Evolutionary conservation across 2,113 vertebrate genomes (phyloP).

Genomic region (Hippopotamus amphibius): DNA sequence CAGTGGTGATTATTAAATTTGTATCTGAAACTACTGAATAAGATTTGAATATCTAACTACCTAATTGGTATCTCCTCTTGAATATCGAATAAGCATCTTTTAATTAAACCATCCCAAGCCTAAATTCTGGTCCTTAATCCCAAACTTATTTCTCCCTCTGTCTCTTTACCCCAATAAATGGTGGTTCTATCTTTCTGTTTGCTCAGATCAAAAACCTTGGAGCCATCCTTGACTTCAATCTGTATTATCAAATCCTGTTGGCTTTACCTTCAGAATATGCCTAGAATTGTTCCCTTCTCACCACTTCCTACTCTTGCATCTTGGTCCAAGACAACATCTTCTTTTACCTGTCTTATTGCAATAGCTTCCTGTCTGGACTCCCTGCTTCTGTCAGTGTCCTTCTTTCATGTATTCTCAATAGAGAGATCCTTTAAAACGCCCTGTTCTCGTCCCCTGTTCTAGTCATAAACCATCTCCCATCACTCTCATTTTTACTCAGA

Average conservation of each 20-base stretch:
- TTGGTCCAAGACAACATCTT: background rate
- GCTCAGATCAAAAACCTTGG: background rate
- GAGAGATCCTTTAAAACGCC: conserved; percentile 7
- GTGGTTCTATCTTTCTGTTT: background rate
- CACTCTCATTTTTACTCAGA: background rate
- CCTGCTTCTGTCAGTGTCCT: background rate
- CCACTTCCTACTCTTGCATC: background rate
- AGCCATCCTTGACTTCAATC: background rate
- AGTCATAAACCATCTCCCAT: background rate
- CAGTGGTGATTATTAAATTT: background rate
- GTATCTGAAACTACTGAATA: background rate
- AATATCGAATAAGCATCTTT: background rate
- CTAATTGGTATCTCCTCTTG: background rate
- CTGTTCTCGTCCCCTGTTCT: background rate
- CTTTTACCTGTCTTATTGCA: background rate
- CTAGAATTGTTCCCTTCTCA: background rate
- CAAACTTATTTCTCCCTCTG: background rate
- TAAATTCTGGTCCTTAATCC: background rate
- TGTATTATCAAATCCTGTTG: background rate
- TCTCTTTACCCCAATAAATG: background rate
- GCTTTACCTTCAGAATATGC: background rate
- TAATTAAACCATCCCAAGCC: background rate
- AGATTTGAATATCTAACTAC: background rate
- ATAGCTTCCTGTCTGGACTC: background rate
- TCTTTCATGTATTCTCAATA: background rate